Base-by-base conservation (phyloP, 2,797 vertebrate genomes). In the Gouania willdenowi region DNA sequence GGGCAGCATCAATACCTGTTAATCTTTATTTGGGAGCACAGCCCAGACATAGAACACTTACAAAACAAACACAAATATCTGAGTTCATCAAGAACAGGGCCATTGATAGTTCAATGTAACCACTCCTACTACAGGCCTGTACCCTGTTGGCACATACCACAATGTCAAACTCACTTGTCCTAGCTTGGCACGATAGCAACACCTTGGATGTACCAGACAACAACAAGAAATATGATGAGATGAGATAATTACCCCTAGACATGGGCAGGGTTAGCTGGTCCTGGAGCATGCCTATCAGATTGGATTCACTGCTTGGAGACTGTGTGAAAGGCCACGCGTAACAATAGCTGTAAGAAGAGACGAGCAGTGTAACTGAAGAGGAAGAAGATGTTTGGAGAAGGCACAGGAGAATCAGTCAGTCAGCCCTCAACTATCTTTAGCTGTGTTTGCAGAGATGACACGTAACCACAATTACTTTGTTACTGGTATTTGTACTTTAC, bases 201-300 rank as follows among this genome's bases (percentile, higher is more conserved):
- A 48, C 31, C 59, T 37, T 30, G 4, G 45, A 4, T 21, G 55
- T 36, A 27, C 43, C 49, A 72, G 70, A 72, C 63, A 25, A 26
- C 42, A 31, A 9, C 19, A 4, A 24, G 15, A 25, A 36, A 29
- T 60, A 41, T 28, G 54, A 60, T 15, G n/a, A 73, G 74, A 76
- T 52, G 21, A 62, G 65, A 70, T 73, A 71, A 71, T 68, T 66
- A 61, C 59, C 49, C 26, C 0, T 4, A 62, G 43, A 41, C 22
- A 3, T 33, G 42, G 34, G 48, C 29, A 13, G 60, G 55, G 56
- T 46, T 42, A 41, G 46, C 50, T 43, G 26, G 51, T 54, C 26
- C 46, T 37, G 23, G 45, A 36, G 46, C 36, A 41, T 33, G 35
- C 24, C 46, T 63, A 47, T 45, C 45, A 50, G 41, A 38, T 20